phyloP scores from a whole-genome alignment of 2,113 vertebrate species.

The Morone saxatilis region DNA sequence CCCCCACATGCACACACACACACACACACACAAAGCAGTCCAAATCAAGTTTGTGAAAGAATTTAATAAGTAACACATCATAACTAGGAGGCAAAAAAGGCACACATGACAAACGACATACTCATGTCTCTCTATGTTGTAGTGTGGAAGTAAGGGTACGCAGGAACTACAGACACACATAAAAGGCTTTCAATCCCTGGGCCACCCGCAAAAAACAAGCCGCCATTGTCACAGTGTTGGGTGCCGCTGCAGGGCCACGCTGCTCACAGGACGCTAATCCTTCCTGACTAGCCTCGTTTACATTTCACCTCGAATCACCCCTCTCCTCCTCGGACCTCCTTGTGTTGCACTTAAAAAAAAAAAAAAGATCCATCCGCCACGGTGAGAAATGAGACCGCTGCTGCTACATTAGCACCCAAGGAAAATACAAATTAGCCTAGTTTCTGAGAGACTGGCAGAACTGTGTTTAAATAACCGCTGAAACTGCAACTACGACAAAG shows the following conservation, averaged over 20 bases:
- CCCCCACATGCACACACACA: background rate
- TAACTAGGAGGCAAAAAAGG: background rate
- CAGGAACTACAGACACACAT: background rate
- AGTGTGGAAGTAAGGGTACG: background rate
- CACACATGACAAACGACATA: background rate
- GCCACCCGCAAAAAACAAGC: constrained; percentile 38
- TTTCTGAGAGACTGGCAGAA: constrained; percentile 6
- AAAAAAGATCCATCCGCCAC: constrained; percentile 42
- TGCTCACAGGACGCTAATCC: constrained; percentile 62
- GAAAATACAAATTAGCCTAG: constrained; percentile 47
- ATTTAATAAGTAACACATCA: background rate
- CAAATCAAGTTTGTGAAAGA: background rate
- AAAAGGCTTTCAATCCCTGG: constrained; percentile 10
- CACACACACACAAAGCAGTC: background rate
- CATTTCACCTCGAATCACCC: constrained; percentile 72
- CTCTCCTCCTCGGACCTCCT: constrained; percentile 29
- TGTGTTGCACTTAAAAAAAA: constrained; percentile 19
- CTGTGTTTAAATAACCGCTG: constrained; percentile 9
- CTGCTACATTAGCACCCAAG: constrained; percentile 29
- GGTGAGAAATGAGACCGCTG: constrained; percentile 20
- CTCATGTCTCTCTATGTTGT: background rate
- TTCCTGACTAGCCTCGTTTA: constrained; percentile 62
- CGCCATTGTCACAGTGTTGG: constrained; percentile 37
- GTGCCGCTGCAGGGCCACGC: constrained; percentile 23
- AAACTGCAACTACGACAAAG: background rate